Conservation (phyloP, 2,797 vertebrate genomes). For the Peromyscus nudipes region DNA sequence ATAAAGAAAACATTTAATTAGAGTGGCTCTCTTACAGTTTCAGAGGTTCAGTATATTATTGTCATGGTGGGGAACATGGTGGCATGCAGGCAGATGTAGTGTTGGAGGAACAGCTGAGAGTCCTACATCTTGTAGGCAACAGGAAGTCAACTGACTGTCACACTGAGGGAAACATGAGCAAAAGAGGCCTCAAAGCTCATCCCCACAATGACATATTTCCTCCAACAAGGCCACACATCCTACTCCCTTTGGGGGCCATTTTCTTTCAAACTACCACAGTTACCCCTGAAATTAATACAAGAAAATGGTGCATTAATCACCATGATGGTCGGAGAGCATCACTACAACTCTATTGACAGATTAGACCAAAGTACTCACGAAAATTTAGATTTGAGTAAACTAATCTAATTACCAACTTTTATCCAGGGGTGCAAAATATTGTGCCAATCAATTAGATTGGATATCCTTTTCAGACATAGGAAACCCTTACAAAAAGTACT, state of each 20-base stretch:
- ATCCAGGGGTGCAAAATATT: neutral
- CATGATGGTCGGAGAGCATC: neutral
- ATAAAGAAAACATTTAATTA: too few relatives aligned
- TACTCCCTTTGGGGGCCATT: neutral
- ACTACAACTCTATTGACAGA: neutral
- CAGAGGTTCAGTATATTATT: neutral
- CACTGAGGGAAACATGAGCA: neutral
- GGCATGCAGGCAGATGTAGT: neutral
- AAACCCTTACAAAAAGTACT: constrained; percentile 1
- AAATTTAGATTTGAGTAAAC: neutral
- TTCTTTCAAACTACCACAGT: neutral
- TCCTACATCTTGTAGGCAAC: neutral
- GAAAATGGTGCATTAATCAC: neutral
- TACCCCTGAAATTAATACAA: neutral
- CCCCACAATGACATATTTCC: neutral
- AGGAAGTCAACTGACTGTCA: neutral
- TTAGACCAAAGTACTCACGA: neutral
- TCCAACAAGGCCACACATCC: neutral
- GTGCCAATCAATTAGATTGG: neutral
- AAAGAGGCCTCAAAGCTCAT: neutral
- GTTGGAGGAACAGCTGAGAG: neutral
- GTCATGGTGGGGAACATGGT: neutral
- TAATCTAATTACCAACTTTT: neutral
- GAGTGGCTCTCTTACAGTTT: neutral
- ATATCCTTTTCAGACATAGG: neutral